These are phyloP conservation scores for Zaprionus ghesquierei DNA, from an alignment of 1,140 invertebrate species.

Conservation along the genomic window DNA sequence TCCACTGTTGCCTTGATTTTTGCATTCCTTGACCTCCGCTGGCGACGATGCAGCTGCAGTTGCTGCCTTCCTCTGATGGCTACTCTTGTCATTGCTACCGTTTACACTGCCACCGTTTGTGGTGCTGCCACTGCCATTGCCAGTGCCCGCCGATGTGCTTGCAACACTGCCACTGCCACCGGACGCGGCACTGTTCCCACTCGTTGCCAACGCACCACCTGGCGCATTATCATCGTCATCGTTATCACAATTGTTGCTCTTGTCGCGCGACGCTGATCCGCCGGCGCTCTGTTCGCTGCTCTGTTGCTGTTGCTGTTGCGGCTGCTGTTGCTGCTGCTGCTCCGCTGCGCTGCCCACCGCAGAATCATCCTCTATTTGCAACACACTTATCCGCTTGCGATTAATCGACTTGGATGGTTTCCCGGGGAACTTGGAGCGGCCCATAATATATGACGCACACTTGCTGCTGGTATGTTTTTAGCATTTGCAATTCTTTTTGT, in stretches of 20 bases:
- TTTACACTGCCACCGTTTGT: constrained; percentile 69
- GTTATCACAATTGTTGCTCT: constrained; percentile 78
- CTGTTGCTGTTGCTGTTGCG: constrained; percentile 33
- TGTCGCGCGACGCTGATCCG: constrained; percentile 50
- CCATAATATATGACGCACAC: constrained; percentile 72
- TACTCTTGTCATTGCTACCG: constrained; percentile 31
- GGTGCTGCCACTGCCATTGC: constrained; percentile 39
- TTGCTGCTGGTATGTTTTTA: constrained; percentile 50
- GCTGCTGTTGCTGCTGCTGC: constrained; percentile 43
- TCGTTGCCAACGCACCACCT: constrained; percentile 41
- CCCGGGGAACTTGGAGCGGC: constrained; percentile 89
- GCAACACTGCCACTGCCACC: constrained; percentile 6
- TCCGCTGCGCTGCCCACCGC: constrained; percentile 35
- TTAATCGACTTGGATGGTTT: constrained; percentile 92
- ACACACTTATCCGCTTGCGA: constrained; percentile 90
- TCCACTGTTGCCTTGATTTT: constrained; percentile 32
- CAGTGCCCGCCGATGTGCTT: too few species aligned
- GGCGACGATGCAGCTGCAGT: not conserved
- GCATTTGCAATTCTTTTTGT: constrained; percentile 34
- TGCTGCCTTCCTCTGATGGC: constrained; percentile 48
- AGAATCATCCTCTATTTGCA: constrained; percentile 84
- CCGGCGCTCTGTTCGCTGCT: constrained; percentile 45
- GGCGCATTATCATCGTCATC: constrained; percentile 74
- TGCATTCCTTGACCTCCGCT: constrained; percentile 39
- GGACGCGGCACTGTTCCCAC: constrained; percentile 15